Evolutionary conservation across 2,888 invertebrate species (phyloP), one percentile per base, ranked within the genome.

Genomic region (Alentia gelatinosa): DNA sequence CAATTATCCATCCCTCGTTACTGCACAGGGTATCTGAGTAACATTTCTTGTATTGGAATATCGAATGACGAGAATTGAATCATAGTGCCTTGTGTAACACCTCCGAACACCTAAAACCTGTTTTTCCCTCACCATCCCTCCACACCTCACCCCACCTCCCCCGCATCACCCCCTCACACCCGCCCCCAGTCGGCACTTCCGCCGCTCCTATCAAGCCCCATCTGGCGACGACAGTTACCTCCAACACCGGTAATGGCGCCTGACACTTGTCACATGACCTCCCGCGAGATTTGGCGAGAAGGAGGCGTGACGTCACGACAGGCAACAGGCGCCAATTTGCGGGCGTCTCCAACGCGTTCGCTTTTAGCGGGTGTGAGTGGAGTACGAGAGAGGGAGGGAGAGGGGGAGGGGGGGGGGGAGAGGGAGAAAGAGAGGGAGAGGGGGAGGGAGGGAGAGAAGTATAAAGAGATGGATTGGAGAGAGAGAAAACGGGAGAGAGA

Each of bases 211-310:
- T 79, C 79, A 79, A 39, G 37, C 79, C 23, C 79, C 79, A 79
- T 79, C 79, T 35, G 79, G 37, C 79, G 37, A 15, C 79, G 79
- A 79, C 79, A 79, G 79, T 79, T 79, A 39, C 79, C 37, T 79
- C 79, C 79, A 79, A 79, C 79, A 79, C 79, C 42, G 86, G 42
- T 86, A 86, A 86, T 86, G 86, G 50, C 86, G 86, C 50, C 50
- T 86, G 86, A 50, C 86, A 86, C 86, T 86, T 50, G 50, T 86
- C 86, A 86, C 86, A 33, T 86, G 86, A 86, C 50, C 86, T 86
- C 86, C 86, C 86, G 86, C 86, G 86, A 86, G 86, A 86, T 86
- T 79, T 33, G 86, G 86, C 86, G 42, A 33, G 86, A 86, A 47
- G 47, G 42, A 47, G 50, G 86, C 79, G 86, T 86, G 86, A 86